These are phyloP conservation scores for Paraplagusia blochii DNA, from an alignment of 2,113 vertebrate species.

Conservation along the genomic window DNA sequence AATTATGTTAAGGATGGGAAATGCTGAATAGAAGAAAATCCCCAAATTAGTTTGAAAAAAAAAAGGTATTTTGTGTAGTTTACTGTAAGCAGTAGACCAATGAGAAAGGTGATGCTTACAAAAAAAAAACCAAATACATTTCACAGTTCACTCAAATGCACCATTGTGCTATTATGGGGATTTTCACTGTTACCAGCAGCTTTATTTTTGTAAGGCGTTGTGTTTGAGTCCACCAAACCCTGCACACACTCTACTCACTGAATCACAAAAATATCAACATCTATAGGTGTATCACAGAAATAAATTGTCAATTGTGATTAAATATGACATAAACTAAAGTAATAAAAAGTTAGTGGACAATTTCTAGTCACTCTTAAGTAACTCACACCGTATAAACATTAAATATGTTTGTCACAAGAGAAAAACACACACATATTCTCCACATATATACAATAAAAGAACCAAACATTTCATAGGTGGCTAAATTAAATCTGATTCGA, in stretches of 20 bases:
- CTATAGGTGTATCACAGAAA: no score
- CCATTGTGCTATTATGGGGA: slow-evolving; percentile 29
- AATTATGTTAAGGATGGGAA: slow-evolving; percentile 32
- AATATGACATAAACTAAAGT: no score
- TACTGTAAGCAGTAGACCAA: not conserved
- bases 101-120: not conserved
- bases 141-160: slow-evolving; percentile 12
- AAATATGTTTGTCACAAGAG: not conserved
- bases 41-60: not conserved
- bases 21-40: slow-evolving; percentile 23
- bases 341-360: no score
- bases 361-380: no score
- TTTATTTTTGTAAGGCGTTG: slow-evolving; percentile 66
- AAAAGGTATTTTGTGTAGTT: not conserved
- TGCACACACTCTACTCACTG: slow-evolving; percentile 31
- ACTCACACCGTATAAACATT: slow-evolving; percentile 26
- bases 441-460: slow-evolving; percentile 4
- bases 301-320: no score
- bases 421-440: slow-evolving; percentile 20
- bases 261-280: slow-evolving; percentile 39
- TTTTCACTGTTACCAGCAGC: slow-evolving; percentile 59
- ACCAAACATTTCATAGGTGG: no score
- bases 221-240: slow-evolving; percentile 34
- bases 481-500: no score
- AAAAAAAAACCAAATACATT: not conserved